A percentile compares a stretch with the other conserved stretches of the same genome.
Evolutionary conservation across 2,113 vertebrate species (phyloP).

Genomic region (Hippopotamus amphibius): DNA sequence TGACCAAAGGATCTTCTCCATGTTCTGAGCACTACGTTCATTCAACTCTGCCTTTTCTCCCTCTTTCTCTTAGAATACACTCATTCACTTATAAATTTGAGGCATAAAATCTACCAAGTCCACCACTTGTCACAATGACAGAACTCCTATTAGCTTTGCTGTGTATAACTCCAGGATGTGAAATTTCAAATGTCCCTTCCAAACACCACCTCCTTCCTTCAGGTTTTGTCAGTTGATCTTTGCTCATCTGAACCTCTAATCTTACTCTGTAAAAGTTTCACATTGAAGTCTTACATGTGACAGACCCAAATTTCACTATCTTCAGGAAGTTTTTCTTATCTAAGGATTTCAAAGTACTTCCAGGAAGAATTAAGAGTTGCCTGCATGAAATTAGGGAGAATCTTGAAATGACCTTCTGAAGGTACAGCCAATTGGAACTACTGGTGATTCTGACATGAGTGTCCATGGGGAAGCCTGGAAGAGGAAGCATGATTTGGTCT

Average conservation of each 20-base stretch:
- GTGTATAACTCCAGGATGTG: background rate
- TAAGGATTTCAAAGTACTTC: background rate
- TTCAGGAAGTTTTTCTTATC: background rate
- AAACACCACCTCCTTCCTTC: no score
- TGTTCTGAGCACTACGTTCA: no score
- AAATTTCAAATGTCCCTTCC: background rate
- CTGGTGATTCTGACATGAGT: background rate
- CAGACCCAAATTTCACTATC: background rate
- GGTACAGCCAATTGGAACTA: background rate
- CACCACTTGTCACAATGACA: background rate
- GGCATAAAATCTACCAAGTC: rapidly evolving
- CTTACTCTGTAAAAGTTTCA: background rate
- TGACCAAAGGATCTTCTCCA: background rate
- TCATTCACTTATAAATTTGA: background rate
- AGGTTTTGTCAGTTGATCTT: background rate
- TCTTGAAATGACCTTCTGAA: background rate
- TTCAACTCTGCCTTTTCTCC: background rate
- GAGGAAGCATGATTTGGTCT: background rate
- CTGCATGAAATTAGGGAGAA: background rate
- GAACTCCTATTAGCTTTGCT: background rate
- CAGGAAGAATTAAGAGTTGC: background rate
- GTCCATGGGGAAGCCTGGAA: background rate
- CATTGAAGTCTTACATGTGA: background rate
- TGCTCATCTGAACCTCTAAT: background rate
- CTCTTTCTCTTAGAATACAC: background rate